Evolutionary conservation across 2,888 invertebrate species (phyloP), one percentile per base, ranked within the genome.

Genomic region (Platypus cylindrus): DNA sequence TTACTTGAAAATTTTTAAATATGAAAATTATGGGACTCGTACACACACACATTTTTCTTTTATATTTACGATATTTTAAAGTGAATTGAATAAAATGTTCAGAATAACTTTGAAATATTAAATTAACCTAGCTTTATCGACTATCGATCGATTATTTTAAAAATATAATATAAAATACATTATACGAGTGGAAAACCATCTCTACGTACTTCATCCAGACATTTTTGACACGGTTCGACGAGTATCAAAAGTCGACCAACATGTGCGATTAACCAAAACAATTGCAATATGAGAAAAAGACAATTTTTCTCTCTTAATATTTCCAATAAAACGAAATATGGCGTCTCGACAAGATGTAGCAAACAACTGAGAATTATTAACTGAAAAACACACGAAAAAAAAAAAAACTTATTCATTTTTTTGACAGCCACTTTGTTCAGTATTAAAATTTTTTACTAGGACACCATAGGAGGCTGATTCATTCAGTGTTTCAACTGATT

Each of bases 311-410:
- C 8, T 17, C 30, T 41, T 14, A 43, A 28, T n/a, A 46, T 28
- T 30, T 45, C 44, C 7, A 39, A 26, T 2, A 50, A 23, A 5
- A 50, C 22, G 32, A 48, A 50, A 36, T 50, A 50, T 1, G 49
- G 47, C 8, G 50, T 49, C 5, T 47, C 44, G 9, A 49, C 45
- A 11, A 50, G 30, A 30, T 50, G 48, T 3, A 48, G 37, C 12
- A 50, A 40, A 18, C 47, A 49, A 30, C 49, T 49, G 17, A 48
- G 34, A 34, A 45, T 44, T 9, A 49, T 36, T 3, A 48, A 17
- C 50, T 50, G 23, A 23, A 47, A 44, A 12, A 69, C 47, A 0
- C 71, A n/a, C n/a, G n/a, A n/a, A n/a, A n/a, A n/a, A 20, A 20
- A 20, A 20, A 20, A 11, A 27, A 5, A 25, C 11, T 25, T 25